Conservation (phyloP, 2,113 vertebrate genomes). For the Brevimyrus niger region DNA sequence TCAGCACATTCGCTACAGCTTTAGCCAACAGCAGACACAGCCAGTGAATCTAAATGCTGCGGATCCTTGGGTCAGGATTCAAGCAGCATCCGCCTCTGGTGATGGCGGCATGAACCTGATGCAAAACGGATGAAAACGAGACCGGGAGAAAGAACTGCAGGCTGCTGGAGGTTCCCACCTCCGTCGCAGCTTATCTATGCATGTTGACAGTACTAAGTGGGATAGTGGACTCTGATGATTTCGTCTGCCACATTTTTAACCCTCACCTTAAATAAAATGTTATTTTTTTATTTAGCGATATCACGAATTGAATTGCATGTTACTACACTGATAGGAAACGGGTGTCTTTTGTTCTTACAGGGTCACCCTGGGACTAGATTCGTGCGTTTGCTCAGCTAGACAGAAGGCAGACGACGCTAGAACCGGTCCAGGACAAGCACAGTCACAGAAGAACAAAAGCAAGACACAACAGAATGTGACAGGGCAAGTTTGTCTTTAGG, state of each 20-base stretch:
- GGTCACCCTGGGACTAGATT: background rate
- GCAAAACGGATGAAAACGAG: background rate
- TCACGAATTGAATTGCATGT: background rate
- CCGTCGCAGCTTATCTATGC: background rate
- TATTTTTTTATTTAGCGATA: background rate
- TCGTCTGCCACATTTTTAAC: background rate
- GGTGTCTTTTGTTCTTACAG: background rate
- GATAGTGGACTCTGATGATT: background rate
- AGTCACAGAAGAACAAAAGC: background rate
- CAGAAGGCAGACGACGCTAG: background rate
- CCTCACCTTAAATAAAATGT: background rate
- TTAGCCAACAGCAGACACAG: background rate
- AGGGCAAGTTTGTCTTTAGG: background rate
- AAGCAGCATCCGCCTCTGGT: background rate
- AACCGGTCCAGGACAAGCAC: background rate
- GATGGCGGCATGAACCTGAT: background rate
- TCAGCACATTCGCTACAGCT: background rate
- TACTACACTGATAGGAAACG: background rate
- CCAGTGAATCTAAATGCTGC: background rate
- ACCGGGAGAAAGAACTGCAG: background rate
- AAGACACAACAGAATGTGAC: background rate
- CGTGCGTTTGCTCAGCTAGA: background rate
- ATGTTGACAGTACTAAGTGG: background rate
- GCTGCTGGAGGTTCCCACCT: background rate
- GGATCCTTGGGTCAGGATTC: background rate